Evolutionary conservation across 2,113 vertebrate species (phyloP), one percentile per base, ranked within the genome.

Genomic region (Piaya cayana): DNA sequence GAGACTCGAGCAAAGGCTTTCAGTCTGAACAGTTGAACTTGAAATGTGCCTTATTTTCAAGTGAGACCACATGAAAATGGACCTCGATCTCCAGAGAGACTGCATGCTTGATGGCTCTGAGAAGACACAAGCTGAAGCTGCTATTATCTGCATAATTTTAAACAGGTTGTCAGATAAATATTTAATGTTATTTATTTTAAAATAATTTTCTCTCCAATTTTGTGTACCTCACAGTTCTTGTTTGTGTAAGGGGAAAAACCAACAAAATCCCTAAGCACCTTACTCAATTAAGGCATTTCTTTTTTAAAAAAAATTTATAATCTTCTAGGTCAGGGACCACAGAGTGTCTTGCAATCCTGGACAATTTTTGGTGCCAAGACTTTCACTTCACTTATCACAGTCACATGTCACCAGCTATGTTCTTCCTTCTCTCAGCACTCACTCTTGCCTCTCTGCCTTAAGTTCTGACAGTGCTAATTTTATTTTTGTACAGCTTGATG

Each of bases 21-120:
- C 11, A 20, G 25, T 50, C 82, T 82, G 56, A 93, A 79, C 17
- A 80, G 82, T 82, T 90, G 50, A 56, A 80, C 92, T 88, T 62
- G 83, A 96, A 92, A 94, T 69, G 69, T 74, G 56, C 60, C 77
- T 74, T 74, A 86, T 70, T 93, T 93, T 78, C 90, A 88, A 88
- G 60, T 25, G 72, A 93, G 76, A 80, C n/a, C 34, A 86, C 93
- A 84, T 59, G 60, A 81, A 91, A 94, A 71, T 22, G 26, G 74
- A 86, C 83, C 77, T 70, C 8, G 52, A 68, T 91, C 90, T 81
- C 92, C 63, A 69, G 72, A 92, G 68, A 93, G 58, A 26, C 64
- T 63, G 65, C 34, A 56, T 23, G 47, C 76, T 63, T 55, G 36
- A 81, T 55, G 69, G 43, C 64, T 59, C 77, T 55, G 52, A 81